phyloP scores from a whole-genome alignment of 2,797 vertebrate genomes.

The Pipistrellus nathusii region DNA sequence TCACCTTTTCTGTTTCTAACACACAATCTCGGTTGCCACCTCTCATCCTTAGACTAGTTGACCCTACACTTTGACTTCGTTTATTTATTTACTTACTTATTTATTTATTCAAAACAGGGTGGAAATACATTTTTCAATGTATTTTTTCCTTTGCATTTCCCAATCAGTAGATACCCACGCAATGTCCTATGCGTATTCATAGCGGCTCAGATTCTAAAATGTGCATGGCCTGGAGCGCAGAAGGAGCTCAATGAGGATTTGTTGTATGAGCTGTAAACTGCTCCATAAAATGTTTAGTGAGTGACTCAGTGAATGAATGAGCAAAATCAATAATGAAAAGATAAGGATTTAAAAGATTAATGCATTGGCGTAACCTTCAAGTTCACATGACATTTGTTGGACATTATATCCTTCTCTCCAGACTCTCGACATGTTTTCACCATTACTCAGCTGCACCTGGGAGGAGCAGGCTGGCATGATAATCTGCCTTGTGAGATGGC shows the following conservation, averaged over 20 bases:
- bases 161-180: neutral
- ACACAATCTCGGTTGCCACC: neutral
- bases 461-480: neutral
- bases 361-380: neutral
- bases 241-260: neutral
- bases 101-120: neutral
- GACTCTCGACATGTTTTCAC: neutral
- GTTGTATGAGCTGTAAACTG: neutral
- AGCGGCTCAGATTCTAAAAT: conserved; percentile 10
- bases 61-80: neutral
- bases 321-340: neutral
- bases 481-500: neutral
- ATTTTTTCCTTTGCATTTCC: neutral
- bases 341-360: conserved; percentile 34
- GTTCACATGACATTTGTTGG: neutral
- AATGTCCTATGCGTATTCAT: neutral
- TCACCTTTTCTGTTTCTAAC: neutral
- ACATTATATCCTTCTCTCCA: neutral
- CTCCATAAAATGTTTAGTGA: neutral
- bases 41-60: neutral
- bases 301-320: neutral
- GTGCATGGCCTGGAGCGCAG: neutral
- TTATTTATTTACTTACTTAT: neutral
- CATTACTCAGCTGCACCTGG: neutral
- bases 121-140: neutral